Evolutionary conservation across 2,888 invertebrate species (phyloP).

Genomic region (Bugulina stolonifera): DNA sequence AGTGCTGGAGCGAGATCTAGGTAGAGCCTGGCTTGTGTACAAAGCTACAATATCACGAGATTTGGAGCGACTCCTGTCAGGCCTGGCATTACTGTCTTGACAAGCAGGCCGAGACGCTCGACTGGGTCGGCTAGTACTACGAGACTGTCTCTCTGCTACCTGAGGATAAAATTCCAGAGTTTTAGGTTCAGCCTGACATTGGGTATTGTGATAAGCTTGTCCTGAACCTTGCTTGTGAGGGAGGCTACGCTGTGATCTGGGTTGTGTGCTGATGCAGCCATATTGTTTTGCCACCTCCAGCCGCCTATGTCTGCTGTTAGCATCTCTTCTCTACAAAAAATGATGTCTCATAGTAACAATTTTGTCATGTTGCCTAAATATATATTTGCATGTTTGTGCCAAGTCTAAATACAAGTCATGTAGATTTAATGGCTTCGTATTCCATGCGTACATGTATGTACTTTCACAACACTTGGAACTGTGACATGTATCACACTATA

Average conservation of each 20-base stretch:
- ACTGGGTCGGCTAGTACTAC: background rate
- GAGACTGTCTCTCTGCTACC: background rate
- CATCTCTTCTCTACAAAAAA: too few species aligned
- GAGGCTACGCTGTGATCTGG: too few species aligned
- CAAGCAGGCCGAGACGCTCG: background rate
- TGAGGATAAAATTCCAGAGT: conserved; percentile 2
- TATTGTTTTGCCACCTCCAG: background rate
- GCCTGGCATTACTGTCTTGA: background rate
- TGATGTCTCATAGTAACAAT: too few species aligned
- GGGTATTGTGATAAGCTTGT: background rate
- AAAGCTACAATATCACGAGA: conserved; percentile 18
- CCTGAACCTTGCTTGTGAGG: too few species aligned
- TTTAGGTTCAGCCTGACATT: background rate
- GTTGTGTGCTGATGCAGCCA: background rate
- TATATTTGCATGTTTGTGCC: too few species aligned
- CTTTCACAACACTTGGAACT: too few species aligned
- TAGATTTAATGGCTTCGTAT: too few species aligned
- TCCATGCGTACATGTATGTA: too few species aligned
- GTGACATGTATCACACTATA: too few species aligned
- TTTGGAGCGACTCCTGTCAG: conserved; percentile 5
- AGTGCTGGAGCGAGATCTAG: background rate
- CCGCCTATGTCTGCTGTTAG: background rate
- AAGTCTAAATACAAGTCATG: too few species aligned
- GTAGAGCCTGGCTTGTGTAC: conserved; percentile 7
- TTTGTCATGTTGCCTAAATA: too few species aligned